Conservation (phyloP, 2,113 vertebrate genomes). For the Erythrolamprus reginae region DNA sequence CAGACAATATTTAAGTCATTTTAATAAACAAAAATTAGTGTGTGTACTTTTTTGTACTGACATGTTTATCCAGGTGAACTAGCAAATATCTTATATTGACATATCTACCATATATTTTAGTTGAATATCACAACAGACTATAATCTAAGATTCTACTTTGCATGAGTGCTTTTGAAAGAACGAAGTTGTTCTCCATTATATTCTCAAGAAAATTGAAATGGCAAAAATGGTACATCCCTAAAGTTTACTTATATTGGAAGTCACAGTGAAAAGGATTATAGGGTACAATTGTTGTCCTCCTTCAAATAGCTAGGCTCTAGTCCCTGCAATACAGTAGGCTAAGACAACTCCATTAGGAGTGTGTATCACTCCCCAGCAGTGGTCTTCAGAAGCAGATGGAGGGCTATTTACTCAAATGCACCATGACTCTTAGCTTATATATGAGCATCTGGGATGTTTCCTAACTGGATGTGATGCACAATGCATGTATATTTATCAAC, state of each 20-base stretch:
- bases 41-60: not conserved
- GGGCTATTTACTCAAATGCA: conserved; percentile 59
- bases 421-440: conserved; percentile 51
- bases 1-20: not conserved
- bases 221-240: not conserved
- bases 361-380: conserved; percentile 33
- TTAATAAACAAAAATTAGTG: not conserved
- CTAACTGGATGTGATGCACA: conserved; percentile 34
- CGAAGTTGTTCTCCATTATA: not conserved
- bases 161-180: conserved; percentile 16
- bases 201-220: not conserved
- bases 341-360: conserved; percentile 54
- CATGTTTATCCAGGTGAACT: not conserved
- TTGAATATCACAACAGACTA: not conserved
- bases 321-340: conserved; percentile 38
- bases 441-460: conserved; percentile 60
- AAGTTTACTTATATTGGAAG: not conserved
- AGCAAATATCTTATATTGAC: not conserved
- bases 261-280: conserved; percentile 37
- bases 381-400: conserved; percentile 52
- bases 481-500: conserved; percentile 43
- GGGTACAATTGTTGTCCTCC: not conserved
- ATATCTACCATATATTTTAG: not conserved
- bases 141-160: conserved; percentile 14
- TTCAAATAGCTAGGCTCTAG: conserved; percentile 8